These are phyloP conservation scores for Coluber constrictor DNA, from an alignment of 2,797 vertebrate species.

Conservation along the genomic window DNA sequence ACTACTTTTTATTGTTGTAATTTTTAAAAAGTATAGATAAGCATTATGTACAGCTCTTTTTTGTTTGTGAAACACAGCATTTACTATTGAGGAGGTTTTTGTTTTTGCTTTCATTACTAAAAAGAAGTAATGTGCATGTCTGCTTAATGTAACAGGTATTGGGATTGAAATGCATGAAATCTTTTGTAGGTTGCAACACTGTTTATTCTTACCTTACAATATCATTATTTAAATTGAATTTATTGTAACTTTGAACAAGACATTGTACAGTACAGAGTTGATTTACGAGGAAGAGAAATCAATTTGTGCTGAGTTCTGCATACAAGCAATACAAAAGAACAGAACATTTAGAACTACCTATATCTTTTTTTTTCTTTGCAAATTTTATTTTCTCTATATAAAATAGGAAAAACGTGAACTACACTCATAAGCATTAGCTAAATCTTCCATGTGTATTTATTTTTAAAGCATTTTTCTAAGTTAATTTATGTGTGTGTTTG, in stretches of 20 bases:
- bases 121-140: background rate
- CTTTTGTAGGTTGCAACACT: background rate
- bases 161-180: background rate
- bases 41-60: background rate
- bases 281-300: background rate
- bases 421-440: background rate
- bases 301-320: background rate
- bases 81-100: background rate
- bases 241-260: background rate
- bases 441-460: background rate
- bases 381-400: background rate
- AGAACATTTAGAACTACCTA: background rate
- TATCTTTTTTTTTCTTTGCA: background rate
- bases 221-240: no score
- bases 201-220: background rate
- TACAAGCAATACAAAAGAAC: background rate
- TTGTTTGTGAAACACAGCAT: background rate
- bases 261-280: background rate
- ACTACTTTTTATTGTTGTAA: background rate
- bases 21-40: background rate
- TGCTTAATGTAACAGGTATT: background rate
- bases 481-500: background rate
- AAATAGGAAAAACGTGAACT: background rate
- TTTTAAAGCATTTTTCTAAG: background rate
- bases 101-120: background rate